Evolutionary conservation across 2,797 vertebrate species (phyloP).

Genomic region (Liparis tanakae): DNA sequence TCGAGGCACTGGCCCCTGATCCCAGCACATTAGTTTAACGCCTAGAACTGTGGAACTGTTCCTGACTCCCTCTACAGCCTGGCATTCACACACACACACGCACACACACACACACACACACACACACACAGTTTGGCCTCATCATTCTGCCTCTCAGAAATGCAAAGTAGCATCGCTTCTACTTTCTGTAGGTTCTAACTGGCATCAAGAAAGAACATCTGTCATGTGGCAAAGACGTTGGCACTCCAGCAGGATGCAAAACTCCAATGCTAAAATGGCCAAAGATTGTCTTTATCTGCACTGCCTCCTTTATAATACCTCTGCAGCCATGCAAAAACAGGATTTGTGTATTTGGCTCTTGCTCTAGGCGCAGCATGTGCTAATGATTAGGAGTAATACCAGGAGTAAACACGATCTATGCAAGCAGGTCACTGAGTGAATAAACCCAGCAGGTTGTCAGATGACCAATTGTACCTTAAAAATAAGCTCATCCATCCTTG

Average conservation of each 20-base stretch:
- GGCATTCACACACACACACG: conserved; percentile 21
- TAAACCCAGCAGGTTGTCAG: conserved; percentile 54
- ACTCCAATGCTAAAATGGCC: conserved; percentile 13
- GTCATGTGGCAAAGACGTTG: conserved; percentile 41
- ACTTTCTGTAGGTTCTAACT: conserved; percentile 45
- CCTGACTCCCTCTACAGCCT: conserved; percentile 60
- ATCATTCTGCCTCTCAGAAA: conserved; percentile 45
- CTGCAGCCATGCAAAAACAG: conserved; percentile 12
- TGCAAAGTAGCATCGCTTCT: conserved; percentile 56
- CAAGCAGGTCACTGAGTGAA: conserved; percentile 53
- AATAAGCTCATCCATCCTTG: conserved; percentile 75
- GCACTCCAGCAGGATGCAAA: conserved; percentile 29
- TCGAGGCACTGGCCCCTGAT: conserved; percentile 77
- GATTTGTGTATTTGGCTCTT: conserved; percentile 49
- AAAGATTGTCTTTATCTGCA: conserved; percentile 15
- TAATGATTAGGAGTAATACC: conserved; percentile 64
- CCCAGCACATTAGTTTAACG: conserved; percentile 83
- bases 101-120: conserved; percentile 13
- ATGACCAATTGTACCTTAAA: conserved; percentile 73
- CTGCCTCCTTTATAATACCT: background rate
- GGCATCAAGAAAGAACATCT: conserved; percentile 54
- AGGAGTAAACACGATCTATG: conserved; percentile 53
- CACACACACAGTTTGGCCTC: conserved; percentile 10
- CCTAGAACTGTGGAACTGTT: conserved; percentile 75
- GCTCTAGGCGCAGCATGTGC: conserved; percentile 64